Conservation (phyloP, 2,888 invertebrate genomes). For the Agriopis marginaria region DNA sequence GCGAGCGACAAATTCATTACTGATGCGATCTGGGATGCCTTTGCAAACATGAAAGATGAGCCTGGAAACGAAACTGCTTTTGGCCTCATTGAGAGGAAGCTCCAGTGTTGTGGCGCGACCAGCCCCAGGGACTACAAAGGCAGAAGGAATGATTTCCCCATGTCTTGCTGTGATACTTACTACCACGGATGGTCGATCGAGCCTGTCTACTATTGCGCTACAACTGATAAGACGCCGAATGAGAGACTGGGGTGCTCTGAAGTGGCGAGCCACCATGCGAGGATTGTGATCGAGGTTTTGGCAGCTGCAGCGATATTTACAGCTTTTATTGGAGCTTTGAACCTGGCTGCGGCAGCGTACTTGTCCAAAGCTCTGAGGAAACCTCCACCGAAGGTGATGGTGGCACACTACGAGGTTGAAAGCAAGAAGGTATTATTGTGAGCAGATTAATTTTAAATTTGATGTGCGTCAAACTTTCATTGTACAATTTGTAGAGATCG, state of each 20-base stretch:
- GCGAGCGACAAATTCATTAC: slow-evolving; percentile 72
- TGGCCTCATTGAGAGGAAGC: slow-evolving; percentile 68
- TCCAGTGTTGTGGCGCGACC: slow-evolving; percentile 78
- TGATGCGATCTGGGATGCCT: slow-evolving; percentile 78
- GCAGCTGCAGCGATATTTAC: slow-evolving; percentile 66
- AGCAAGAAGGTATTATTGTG: slow-evolving; percentile 75
- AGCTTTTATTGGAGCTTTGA: slow-evolving; percentile 65
- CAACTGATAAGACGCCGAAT: slow-evolving; percentile 77
- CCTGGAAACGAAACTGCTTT: slow-evolving; percentile 61
- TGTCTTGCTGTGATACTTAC: slow-evolving; percentile 77
- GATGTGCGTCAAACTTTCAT: not conserved
- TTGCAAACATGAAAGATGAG: slow-evolving; percentile 66
- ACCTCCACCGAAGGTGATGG: slow-evolving; percentile 54
- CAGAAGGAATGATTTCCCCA: slow-evolving; percentile 72
- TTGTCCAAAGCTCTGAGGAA: slow-evolving; percentile 61
- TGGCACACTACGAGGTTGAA: slow-evolving; percentile 68
- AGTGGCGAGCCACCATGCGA: slow-evolving; percentile 71
- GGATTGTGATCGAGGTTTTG: slow-evolving; percentile 68
- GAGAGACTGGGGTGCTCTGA: slow-evolving; percentile 75
- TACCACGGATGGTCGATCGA: slow-evolving; percentile 73
- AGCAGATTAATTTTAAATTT: slow-evolving; percentile 14
- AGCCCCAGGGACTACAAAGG: slow-evolving; percentile 76
- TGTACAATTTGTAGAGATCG: not conserved
- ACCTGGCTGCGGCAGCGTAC: slow-evolving; percentile 60
- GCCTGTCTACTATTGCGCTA: slow-evolving; percentile 72